phyloP scores from a whole-genome alignment of 2,888 invertebrate species.

The Nomada goodeniana region DNA sequence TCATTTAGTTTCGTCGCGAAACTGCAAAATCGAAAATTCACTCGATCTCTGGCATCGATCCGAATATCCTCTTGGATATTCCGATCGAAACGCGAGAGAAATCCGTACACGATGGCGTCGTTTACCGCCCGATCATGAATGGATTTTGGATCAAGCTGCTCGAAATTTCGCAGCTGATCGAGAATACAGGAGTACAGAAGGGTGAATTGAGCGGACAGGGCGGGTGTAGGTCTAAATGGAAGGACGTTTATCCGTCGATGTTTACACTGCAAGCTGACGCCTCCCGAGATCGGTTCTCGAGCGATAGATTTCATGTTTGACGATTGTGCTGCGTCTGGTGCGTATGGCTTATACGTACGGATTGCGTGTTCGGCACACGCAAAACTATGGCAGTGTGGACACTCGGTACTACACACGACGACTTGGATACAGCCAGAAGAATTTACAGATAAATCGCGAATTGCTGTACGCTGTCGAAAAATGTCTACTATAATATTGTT shows the following conservation, averaged over 20 bases:
- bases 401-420: too few species aligned
- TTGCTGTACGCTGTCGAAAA: too few species aligned
- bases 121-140: background rate
- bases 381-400: too few species aligned
- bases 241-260: conserved; percentile 28
- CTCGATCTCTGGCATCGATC: too few species aligned
- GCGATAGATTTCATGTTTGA: background rate
- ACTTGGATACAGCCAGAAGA: too few species aligned
- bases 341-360: too few species aligned
- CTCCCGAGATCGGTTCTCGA: conserved; percentile 3
- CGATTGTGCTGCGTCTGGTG: background rate
- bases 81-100: too few species aligned
- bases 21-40: background rate
- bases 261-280: conserved; percentile 11
- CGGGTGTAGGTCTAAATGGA: conserved; percentile 12
- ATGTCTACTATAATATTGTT: too few species aligned
- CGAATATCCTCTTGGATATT: too few species aligned
- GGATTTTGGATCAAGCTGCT: background rate
- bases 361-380: too few species aligned
- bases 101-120: background rate
- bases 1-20: background rate
- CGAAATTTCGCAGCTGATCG: background rate
- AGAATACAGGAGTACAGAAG: background rate
- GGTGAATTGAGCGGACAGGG: background rate
- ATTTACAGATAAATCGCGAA: too few species aligned